phyloP scores from a whole-genome alignment of 2,888 invertebrate species.

The Mamestra brassicae region DNA sequence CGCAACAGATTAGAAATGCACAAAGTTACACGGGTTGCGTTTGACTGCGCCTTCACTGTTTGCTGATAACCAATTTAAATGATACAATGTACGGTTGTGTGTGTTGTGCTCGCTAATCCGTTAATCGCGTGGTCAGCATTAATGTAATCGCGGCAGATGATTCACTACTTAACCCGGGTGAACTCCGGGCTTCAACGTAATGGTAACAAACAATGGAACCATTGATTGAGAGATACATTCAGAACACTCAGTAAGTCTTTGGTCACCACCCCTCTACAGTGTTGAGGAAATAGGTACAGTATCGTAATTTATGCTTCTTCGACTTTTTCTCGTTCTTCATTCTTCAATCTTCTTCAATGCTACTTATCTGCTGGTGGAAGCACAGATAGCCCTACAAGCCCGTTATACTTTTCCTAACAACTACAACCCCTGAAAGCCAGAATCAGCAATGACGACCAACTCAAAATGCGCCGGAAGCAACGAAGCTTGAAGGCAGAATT shows the following conservation, averaged over 20 bases:
- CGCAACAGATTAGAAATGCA: not conserved
- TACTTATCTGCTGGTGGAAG: too few relatives aligned
- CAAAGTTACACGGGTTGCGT: not conserved
- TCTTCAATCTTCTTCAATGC: too few relatives aligned
- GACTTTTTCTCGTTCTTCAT: too few relatives aligned
- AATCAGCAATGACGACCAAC: too few relatives aligned
- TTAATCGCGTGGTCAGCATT: not conserved
- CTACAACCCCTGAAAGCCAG: too few relatives aligned
- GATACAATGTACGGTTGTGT: conserved; percentile 9
- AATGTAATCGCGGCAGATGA: conserved; percentile 2
- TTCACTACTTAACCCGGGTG: conserved; percentile 21
- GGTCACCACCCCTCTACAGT: not conserved
- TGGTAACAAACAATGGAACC: not conserved
- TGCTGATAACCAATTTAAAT: not conserved
- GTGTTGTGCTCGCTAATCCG: not conserved
- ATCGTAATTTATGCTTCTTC: too few relatives aligned
- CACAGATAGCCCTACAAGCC: too few relatives aligned
- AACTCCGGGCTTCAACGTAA: conserved; percentile 15
- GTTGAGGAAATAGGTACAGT: not conserved
- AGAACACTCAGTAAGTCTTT: not conserved
- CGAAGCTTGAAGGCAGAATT: too few relatives aligned
- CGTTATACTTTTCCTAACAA: too few relatives aligned
- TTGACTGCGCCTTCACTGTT: not conserved
- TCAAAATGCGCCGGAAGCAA: too few relatives aligned
- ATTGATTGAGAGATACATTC: conserved; percentile 9